Conservation (phyloP, 2,888 invertebrate genomes). For the Phymatocera aterrima region DNA sequence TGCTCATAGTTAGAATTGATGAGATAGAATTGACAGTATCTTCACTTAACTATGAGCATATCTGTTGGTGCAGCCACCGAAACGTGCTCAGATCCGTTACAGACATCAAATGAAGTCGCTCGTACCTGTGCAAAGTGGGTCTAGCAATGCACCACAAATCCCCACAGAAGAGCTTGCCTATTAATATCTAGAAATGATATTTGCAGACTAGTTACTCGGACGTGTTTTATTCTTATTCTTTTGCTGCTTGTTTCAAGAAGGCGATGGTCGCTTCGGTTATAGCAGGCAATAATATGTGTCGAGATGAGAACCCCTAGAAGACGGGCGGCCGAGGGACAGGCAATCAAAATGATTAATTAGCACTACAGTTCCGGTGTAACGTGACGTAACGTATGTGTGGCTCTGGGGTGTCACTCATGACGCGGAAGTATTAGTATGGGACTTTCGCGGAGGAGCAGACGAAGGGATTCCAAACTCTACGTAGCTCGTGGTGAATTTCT, state of each 20-base stretch:
- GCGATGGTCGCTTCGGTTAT: neutral
- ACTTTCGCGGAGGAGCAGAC: neutral
- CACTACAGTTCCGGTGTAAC: conserved; percentile 30
- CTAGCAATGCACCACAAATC: no score
- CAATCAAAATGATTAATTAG: conserved; percentile 45
- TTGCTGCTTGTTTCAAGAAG: neutral
- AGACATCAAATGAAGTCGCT: no score
- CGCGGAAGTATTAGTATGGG: conserved; percentile 1
- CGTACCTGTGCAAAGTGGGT: no score
- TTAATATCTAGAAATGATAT: neutral
- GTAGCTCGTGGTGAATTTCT: neutral
- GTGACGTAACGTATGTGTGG: conserved; percentile 41
- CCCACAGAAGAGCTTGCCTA: no score
- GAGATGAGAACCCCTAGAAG: conserved; percentile 29
- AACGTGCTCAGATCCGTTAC: no score
- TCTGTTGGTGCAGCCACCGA: no score
- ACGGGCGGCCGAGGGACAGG: conserved; percentile 34
- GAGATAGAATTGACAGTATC: no score
- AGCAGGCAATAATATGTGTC: neutral
- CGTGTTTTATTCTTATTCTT: neutral
- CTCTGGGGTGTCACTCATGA: conserved; percentile 36
- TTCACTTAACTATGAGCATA: no score
- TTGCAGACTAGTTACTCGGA: neutral
- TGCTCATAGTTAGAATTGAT: no score
- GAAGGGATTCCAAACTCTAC: conserved; percentile 7